phyloP scores from a whole-genome alignment of 2,113 vertebrate species.

The Choloepus hoffmanni region DNA sequence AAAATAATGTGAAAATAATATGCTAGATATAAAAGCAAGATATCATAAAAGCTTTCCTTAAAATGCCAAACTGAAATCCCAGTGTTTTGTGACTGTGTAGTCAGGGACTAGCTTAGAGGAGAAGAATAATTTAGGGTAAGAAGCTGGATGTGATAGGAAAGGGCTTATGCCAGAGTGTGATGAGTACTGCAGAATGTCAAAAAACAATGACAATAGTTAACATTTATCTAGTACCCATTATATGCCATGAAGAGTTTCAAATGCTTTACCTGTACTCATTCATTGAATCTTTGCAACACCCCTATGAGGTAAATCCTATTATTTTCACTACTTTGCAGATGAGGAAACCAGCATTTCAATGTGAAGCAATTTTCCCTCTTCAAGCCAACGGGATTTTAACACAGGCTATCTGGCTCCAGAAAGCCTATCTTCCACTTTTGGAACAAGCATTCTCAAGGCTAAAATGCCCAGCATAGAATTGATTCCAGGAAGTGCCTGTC shows the following conservation, averaged over 20 bases:
- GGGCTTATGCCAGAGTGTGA: background rate
- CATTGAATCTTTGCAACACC: conserved; percentile 10
- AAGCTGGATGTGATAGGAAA: background rate
- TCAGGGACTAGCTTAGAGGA: background rate
- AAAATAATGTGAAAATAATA: background rate
- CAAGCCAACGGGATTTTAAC: background rate
- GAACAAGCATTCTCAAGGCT: background rate
- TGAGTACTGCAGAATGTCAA: background rate
- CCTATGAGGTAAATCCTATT: background rate
- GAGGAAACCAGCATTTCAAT: too few species aligned
- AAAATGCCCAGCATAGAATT: background rate
- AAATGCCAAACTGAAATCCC: background rate
- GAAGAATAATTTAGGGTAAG: background rate
- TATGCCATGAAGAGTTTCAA: too few species aligned
- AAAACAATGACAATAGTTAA: background rate
- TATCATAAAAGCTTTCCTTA: background rate
- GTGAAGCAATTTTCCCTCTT: background rate
- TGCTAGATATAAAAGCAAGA: background rate
- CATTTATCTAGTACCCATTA: background rate
- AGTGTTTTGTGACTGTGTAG: background rate
- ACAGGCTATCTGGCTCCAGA: background rate
- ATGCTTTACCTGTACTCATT: background rate
- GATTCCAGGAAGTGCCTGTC: background rate
- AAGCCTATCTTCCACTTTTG: background rate
- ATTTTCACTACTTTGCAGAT: background rate